A percentile compares a stretch with the other conserved stretches of the same genome.
phyloP scores from a whole-genome alignment of 2,888 invertebrate genomes.

The Xanthia togata region DNA sequence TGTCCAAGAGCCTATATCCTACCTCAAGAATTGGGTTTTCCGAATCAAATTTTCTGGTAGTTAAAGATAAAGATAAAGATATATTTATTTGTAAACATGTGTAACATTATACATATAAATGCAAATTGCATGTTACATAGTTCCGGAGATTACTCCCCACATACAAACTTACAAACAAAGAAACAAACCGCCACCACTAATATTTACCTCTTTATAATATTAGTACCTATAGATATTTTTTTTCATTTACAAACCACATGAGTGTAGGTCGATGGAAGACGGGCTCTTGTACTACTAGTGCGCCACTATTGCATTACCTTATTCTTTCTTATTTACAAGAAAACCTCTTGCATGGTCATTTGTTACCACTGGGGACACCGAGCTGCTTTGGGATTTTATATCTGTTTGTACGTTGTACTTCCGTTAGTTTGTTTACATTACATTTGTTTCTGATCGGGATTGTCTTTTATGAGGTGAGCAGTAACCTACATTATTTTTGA shows the following conservation, averaged over 20 bases:
- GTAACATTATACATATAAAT: too few species aligned
- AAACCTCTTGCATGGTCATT: slow-evolving; percentile 66
- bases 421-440: slow-evolving; percentile 59
- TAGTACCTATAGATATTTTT: too few species aligned
- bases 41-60: too few species aligned
- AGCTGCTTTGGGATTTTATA: slow-evolving; percentile 55
- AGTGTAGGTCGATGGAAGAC: not conserved
- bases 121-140: too few species aligned
- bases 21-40: too few species aligned
- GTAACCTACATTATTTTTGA: not conserved
- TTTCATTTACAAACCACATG: not conserved
- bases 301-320: slow-evolving; percentile 70
- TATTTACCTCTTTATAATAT: too few species aligned
- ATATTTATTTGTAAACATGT: too few species aligned
- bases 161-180: too few species aligned
- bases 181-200: too few species aligned
- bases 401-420: slow-evolving; percentile 50
- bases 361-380: slow-evolving; percentile 59
- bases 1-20: too few species aligned
- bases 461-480: slow-evolving; percentile 7
- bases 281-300: slow-evolving; percentile 28
- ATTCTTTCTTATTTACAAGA: slow-evolving; percentile 75
- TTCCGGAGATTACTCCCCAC: too few species aligned
- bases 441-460: slow-evolving; percentile 45
- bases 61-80: too few species aligned